Evolutionary conservation across 2,797 vertebrate species (phyloP).

Genomic region (Dendrocincla tyrannina): DNA sequence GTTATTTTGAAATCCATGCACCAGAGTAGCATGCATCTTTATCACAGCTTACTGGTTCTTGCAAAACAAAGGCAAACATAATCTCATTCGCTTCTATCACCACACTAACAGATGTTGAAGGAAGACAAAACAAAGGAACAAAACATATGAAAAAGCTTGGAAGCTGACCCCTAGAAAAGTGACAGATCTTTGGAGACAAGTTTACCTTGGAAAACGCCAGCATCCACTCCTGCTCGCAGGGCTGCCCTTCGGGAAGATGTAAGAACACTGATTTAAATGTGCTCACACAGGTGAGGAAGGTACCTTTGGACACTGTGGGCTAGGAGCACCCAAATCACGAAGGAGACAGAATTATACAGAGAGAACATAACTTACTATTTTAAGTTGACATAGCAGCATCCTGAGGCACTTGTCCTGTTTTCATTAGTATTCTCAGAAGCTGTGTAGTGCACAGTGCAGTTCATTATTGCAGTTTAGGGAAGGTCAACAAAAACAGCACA

Average conservation of each 20-base stretch:
- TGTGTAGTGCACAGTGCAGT: neutral
- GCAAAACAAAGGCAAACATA: neutral
- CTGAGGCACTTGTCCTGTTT: neutral
- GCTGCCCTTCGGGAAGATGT: neutral
- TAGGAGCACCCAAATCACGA: neutral
- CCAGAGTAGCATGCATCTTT: neutral
- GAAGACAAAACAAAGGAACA: neutral
- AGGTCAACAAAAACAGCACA: neutral
- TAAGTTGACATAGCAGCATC: neutral
- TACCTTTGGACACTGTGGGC: neutral
- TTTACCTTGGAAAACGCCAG: neutral
- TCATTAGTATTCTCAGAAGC: neutral
- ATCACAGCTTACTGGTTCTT: neutral
- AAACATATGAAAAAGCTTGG: conserved; percentile 2
- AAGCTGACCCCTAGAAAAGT: neutral
- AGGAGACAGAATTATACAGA: neutral
- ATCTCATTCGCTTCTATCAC: neutral
- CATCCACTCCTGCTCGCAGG: neutral
- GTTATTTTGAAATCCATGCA: neutral
- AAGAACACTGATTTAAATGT: neutral
- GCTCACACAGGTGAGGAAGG: neutral
- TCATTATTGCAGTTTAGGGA: neutral
- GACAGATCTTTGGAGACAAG: neutral
- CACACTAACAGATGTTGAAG: neutral
- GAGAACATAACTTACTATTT: neutral